These are phyloP conservation scores for Labeo calbasu DNA, from an alignment of 2,797 vertebrate genomes.

Conservation along the genomic window DNA sequence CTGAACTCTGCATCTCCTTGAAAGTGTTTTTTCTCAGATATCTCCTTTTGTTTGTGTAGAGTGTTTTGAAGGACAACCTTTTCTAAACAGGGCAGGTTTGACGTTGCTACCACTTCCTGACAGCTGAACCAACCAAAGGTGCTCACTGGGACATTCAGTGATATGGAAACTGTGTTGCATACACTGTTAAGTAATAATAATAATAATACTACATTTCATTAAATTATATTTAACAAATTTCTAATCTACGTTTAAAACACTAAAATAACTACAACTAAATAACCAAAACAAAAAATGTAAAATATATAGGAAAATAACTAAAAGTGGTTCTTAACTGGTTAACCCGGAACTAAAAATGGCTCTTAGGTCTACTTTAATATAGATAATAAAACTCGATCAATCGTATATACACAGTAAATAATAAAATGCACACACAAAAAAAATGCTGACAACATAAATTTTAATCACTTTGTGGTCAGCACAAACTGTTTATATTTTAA, in stretches of 20 bases:
- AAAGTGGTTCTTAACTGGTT: background rate
- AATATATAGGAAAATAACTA: too few species aligned
- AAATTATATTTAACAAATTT: too few species aligned
- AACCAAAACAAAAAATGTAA: too few species aligned
- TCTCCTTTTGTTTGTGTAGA: background rate
- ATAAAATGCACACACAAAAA: too few species aligned
- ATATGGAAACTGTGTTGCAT: background rate
- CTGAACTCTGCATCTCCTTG: background rate
- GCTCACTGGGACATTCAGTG: background rate
- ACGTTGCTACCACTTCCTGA: background rate
- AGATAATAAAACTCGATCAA: background rate
- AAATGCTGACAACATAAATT: background rate
- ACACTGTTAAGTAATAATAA: background rate
- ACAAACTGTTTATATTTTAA: background rate
- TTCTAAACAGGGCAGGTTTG: background rate
- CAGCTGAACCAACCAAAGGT: background rate
- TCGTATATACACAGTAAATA: background rate
- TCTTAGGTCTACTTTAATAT: background rate
- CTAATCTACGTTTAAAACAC: too few species aligned
- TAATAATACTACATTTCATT: background rate
- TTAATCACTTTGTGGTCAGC: background rate
- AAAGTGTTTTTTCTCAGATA: background rate
- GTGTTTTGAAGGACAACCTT: background rate
- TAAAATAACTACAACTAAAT: too few species aligned
- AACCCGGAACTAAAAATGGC: background rate